phyloP scores from a whole-genome alignment of 2,888 invertebrate genomes.

The Caradrina kadenii region DNA sequence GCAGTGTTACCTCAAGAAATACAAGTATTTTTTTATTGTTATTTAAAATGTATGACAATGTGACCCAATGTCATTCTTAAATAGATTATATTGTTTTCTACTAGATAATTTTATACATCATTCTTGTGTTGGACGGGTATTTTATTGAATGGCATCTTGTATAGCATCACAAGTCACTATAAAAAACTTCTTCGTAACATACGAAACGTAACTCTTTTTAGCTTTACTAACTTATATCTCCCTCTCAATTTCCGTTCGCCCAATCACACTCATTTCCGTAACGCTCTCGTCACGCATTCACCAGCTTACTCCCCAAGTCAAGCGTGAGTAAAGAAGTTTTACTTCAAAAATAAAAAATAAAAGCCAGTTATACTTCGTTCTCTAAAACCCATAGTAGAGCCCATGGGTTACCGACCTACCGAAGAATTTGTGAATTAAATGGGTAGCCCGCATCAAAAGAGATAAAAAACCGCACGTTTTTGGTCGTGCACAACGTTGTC shows the following conservation, averaged over 20 bases:
- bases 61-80: conserved; percentile 38
- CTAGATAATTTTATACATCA: background rate
- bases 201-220: too few species aligned
- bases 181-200: too few species aligned
- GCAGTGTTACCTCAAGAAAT: conserved; percentile 14
- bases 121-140: background rate
- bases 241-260: too few species aligned
- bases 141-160: background rate
- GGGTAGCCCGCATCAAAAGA: conserved; percentile 54
- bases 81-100: conserved; percentile 4
- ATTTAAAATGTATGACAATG: conserved; percentile 4
- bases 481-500: conserved; percentile 37
- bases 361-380: background rate
- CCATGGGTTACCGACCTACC: conserved; percentile 36
- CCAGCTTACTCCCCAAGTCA: too few species aligned
- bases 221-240: too few species aligned
- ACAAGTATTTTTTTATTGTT: conserved; percentile 6
- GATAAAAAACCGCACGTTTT: conserved; percentile 53
- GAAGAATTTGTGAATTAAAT: conserved; percentile 52
- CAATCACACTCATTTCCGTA: too few species aligned
- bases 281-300: too few species aligned
- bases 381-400: conserved; percentile 38
- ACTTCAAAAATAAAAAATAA: too few species aligned
- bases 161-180: too few species aligned
- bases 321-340: too few species aligned